Evolutionary conservation across 2,113 vertebrate genomes (phyloP), one percentile per base, ranked within the genome.

Genomic region (Falco punctatus): DNA sequence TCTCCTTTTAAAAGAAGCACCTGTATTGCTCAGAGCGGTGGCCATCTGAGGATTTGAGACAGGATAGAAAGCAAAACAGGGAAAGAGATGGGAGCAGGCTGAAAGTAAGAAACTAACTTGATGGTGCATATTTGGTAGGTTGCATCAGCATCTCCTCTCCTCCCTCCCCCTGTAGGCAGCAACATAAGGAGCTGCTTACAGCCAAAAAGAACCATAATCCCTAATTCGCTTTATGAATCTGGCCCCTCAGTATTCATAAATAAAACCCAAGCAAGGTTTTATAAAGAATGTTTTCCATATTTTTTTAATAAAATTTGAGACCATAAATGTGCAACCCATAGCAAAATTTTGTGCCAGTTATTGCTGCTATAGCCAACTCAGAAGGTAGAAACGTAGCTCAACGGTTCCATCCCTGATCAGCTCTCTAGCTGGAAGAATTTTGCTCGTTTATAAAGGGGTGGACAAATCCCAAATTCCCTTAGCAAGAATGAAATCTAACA

Each of bases 231-330:
- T 92, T 72, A 48, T 66, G 51, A 86, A 81, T 81, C 40, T 77
- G 16, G 2, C 9, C 20, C 21, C 11, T 81, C 3, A 1, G 12
- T 65, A 21, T 81, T 86, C 64, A 62, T 86, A 80, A 92, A 59
- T 81, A 91, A 73, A 62, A 88, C 11, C 11, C 40, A 71, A 94
- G 28, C 2, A 75, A 77, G 19, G n/a, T 15, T 91, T 86, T 73
- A 24, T 86, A 49, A 61, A 40, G 8, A 73, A n/a, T 49, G 21
- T 62, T 88, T 77, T 35, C 64, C 20, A 44, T 81, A 4, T 57
- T 30, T 81, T 92, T 88, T 86, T 54, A 92, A 62, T 92, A 89
- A 94, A 86, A 83, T 57, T 62, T 12, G 15, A 88, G 38, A 61
- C 33, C 23, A 27, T 88, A 88, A 88, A 67, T 61, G 21, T 94